Conservation (phyloP, 2,888 invertebrate species). For the Epicampocera succincta region DNA sequence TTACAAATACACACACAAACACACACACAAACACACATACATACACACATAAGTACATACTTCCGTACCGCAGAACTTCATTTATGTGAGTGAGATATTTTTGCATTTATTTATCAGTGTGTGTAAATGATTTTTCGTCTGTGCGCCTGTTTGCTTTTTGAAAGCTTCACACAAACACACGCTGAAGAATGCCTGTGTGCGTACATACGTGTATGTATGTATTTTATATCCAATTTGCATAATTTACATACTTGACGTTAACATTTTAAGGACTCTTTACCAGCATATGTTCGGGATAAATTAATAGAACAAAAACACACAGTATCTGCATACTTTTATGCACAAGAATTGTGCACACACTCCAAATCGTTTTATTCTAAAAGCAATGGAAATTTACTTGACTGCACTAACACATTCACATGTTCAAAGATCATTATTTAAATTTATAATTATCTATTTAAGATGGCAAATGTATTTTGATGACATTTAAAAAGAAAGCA, state of each 20-base stretch:
- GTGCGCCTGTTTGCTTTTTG: constrained; percentile 27
- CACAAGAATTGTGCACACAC: not conserved
- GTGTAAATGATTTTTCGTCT: constrained; percentile 28
- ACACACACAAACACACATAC: too few relatives aligned
- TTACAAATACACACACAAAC: not conserved
- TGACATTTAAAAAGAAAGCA: constrained; percentile 41
- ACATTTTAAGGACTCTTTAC: constrained; percentile 69
- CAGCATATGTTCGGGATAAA: constrained; percentile 65
- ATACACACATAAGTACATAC: not conserved
- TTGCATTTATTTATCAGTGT: not conserved
- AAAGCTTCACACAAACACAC: constrained; percentile 20
- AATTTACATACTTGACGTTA: constrained; percentile 69
- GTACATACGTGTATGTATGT: too few relatives aligned
- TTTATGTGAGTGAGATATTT: constrained; percentile 39
- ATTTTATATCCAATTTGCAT: constrained; percentile 67
- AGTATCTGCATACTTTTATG: constrained; percentile 17
- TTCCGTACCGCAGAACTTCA: constrained; percentile 27
- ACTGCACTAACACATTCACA: constrained; percentile 4
- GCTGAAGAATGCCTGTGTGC: constrained; percentile 3
- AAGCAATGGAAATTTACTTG: constrained; percentile 30
- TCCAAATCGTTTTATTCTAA: constrained; percentile 4
- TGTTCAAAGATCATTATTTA: constrained; percentile 45
- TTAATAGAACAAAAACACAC: constrained; percentile 58
- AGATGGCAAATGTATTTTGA: constrained; percentile 52
- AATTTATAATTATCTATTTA: constrained; percentile 63